Evolutionary conservation across 2,113 vertebrate genomes (phyloP), one percentile per base, ranked within the genome.

Genomic region (Onychorhynchus coronatus): DNA sequence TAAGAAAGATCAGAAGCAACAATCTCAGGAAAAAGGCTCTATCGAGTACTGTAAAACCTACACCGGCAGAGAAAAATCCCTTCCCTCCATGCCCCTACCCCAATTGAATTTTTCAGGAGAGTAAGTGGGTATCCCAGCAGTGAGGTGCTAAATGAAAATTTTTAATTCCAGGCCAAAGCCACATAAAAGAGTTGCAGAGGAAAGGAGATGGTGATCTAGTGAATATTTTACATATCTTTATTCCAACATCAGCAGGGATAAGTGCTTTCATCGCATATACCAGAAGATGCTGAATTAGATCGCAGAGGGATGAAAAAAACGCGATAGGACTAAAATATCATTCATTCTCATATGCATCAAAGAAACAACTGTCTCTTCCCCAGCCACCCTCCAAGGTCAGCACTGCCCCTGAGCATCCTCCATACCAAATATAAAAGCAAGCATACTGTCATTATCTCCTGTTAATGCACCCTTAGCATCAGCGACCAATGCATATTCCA

Each of bases 401-500:
- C 59, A 49, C 18, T 55, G 30, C 27, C 46, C 44, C 72, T n/a
- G 28, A 76, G 33, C 23, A 62, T 15, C 42, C 22, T 74, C 56
- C 5, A 3, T 12, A 75, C 61, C 33, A 89, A 63, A 84, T 9
- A 20, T 10, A 68, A 84, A 72, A 95, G 31, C 47, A 91, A 87
- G 39, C 2, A 15, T 1, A 2, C 6, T 4, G 1, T 22, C 33
- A 21, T 21, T n/a, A 49, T n/a, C 42, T 87, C 27, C n/a, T 78
- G 13, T 23, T 85, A 76, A 87, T 22, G 61, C 47, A 59, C 20
- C 52, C 21, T 68, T 61, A 52, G 19, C n/a, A 59, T 37, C 33
- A 91, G 53, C 17, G 21, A 96, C 53, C 62, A 66, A 52, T 12
- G 33, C 24, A 81, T 49, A n/a, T 41, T 87, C 53, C 62, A 73